These are phyloP conservation scores for Ichneumoninae sp. DNA, from an alignment of 2,888 invertebrate species.

Conservation along the genomic window DNA sequence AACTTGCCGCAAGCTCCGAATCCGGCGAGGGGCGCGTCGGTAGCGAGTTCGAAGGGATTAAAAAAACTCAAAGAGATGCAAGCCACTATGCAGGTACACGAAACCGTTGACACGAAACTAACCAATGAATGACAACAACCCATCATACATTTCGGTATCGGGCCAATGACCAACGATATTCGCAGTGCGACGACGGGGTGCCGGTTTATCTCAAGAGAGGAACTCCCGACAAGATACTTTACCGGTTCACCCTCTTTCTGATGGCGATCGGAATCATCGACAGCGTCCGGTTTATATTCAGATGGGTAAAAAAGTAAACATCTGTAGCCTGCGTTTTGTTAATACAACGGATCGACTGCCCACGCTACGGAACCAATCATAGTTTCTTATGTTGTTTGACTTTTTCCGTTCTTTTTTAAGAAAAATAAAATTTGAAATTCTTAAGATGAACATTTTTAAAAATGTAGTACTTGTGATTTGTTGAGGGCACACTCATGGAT, in stretches of 20 bases:
- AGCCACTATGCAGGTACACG: constrained; percentile 75
- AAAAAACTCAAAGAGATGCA: constrained; percentile 75
- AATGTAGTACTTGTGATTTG: background rate
- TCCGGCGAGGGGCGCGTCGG: background rate
- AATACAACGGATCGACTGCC: background rate
- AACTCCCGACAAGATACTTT: constrained; percentile 85
- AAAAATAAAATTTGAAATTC: constrained; percentile 1
- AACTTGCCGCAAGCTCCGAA: background rate
- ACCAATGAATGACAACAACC: background rate
- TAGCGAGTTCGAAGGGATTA: constrained; percentile 1
- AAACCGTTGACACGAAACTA: background rate
- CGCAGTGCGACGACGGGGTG: constrained; percentile 86
- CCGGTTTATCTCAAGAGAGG: constrained; percentile 88
- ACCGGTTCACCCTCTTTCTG: constrained; percentile 59
- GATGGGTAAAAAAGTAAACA: constrained; percentile 20
- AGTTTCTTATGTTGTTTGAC: no score
- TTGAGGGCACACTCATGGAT: background rate
- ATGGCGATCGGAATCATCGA: background rate
- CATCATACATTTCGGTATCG: background rate
- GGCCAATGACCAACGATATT: constrained; percentile 66
- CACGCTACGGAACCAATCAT: background rate
- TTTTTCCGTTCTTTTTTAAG: background rate
- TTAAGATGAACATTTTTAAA: background rate
- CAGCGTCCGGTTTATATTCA: background rate
- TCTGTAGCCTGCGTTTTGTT: background rate